Base-by-base conservation (phyloP, 2,888 invertebrate species). In the Incurvaria masculella region DNA sequence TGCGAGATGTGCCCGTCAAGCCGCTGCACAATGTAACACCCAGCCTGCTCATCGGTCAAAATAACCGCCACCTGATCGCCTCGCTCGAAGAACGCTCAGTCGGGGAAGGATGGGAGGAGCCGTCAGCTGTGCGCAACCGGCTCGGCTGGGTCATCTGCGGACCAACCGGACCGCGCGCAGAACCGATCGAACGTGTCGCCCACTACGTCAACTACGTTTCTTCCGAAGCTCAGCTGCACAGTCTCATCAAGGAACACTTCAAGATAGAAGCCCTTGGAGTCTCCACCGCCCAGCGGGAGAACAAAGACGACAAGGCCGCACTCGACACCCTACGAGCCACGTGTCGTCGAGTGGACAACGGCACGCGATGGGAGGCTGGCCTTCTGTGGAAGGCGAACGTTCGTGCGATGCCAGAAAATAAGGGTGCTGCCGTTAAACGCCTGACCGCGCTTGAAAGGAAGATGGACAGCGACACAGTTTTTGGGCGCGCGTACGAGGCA, bases 301-400 rank as follows among this genome's bases (percentile, higher is more conserved):
- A 23, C 23, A 5, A 5, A 5, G 23, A 23, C 5, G 10, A 6
- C 5, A 23, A 23, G 6, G 6, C 5, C 6, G 52, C 54, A 2
- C 3, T 50, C 2, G 18, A 21, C 1, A 23, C 46, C 0, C 27
- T 53, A n/a, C 44, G 47, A 16, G 18, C 40, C 1, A 51, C 45
- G 2, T 51, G 49, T 1, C n/a, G 17, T 2, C 38, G 38, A 21
- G 27, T 42, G 6, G 45, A 46, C 1, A 26, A 33, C 5, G 53
- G 52, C 4, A 10, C 23, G 23, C 38, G 46, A 2, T 56, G 39
- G 39, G 52, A 54, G 27, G 39, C 50, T 1, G 48, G 51, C 1
- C 47, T 53, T 2, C 41, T 52, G n/a, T 54, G 55, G 53, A 51
- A 47, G 39, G 20, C 21, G 1, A 51, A 54, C 1, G 23, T 49